Conservation (phyloP, 1,140 invertebrate species). For the Ectropis grisescens region DNA sequence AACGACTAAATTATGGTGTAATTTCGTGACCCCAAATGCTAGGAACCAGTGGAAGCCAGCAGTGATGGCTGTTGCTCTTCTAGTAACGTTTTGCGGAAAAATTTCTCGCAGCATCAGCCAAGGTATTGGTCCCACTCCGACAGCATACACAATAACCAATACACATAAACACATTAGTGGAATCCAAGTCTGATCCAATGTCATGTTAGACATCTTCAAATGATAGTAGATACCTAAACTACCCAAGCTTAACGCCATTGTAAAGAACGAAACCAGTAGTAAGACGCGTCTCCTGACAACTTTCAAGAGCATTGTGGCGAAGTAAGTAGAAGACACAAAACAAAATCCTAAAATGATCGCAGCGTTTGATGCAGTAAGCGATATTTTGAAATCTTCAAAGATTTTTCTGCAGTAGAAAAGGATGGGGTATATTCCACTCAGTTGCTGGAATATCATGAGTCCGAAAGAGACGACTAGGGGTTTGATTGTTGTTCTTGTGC, state of each 20-base stretch:
- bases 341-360: constrained; percentile 79
- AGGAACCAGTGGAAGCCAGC: constrained; percentile 78
- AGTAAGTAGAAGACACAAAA: constrained; percentile 78
- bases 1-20: constrained; percentile 73
- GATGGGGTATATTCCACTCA: constrained; percentile 84
- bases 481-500: constrained; percentile 65
- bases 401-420: constrained; percentile 83
- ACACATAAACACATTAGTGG: constrained; percentile 51
- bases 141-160: constrained; percentile 55
- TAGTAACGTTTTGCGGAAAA: constrained; percentile 76
- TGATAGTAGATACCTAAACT: constrained; percentile 76
- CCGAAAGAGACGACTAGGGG: constrained; percentile 68
- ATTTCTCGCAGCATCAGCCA: constrained; percentile 78
- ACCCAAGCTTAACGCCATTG: constrained; percentile 74
- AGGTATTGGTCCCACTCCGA: constrained; percentile 74
- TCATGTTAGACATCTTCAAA: constrained; percentile 48
- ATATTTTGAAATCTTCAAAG: constrained; percentile 71
- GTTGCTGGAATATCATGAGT: constrained; percentile 87
- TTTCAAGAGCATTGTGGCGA: constrained; percentile 80
- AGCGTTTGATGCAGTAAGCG: constrained; percentile 55
- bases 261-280: constrained; percentile 72
- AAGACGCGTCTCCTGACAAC: constrained; percentile 79
- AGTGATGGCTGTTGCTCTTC: constrained; percentile 74
- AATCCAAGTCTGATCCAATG: constrained; percentile 38
- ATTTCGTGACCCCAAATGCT: constrained; percentile 78